Percentiles rank a stretch among this genome's conserved stretches.
phyloP scores from a whole-genome alignment of 1,140 invertebrate genomes.

The Saccostrea echinata region DNA sequence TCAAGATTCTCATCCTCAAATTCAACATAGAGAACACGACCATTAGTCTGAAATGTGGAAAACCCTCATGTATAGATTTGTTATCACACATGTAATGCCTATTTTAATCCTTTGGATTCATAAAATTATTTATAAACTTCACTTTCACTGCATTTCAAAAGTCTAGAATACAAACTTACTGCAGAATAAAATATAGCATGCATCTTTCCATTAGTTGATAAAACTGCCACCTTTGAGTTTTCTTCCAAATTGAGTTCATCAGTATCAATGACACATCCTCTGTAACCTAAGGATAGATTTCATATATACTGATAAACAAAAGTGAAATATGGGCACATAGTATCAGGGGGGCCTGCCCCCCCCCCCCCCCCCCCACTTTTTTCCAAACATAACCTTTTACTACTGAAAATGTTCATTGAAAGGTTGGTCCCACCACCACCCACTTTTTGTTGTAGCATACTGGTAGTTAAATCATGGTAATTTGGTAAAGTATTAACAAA shows the following conservation, averaged over 20 bases:
- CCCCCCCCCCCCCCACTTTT: too few species aligned
- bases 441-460: too few species aligned
- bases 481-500: too few species aligned
- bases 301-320: not conserved
- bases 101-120: too few species aligned
- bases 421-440: too few species aligned
- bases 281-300: conserved; percentile 29
- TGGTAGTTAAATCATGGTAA: too few species aligned
- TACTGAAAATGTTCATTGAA: too few species aligned
- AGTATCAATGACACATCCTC: conserved; percentile 49
- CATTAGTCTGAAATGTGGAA: conserved; percentile 52
- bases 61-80: not conserved
- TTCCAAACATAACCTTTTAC: too few species aligned
- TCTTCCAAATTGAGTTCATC: conserved; percentile 34
- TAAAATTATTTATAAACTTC: too few species aligned
- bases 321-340: too few species aligned
- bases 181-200: conserved; percentile 58
- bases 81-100: too few species aligned
- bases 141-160: not conserved
- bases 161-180: conserved; percentile 48
- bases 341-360: too few species aligned
- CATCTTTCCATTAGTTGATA: conserved; percentile 58
- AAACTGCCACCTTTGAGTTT: conserved; percentile 48
- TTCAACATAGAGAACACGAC: conserved; percentile 47
- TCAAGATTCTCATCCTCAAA: conserved; percentile 58